phyloP scores from a whole-genome alignment of 2,888 invertebrate genomes.

The Corythucha ciliata region DNA sequence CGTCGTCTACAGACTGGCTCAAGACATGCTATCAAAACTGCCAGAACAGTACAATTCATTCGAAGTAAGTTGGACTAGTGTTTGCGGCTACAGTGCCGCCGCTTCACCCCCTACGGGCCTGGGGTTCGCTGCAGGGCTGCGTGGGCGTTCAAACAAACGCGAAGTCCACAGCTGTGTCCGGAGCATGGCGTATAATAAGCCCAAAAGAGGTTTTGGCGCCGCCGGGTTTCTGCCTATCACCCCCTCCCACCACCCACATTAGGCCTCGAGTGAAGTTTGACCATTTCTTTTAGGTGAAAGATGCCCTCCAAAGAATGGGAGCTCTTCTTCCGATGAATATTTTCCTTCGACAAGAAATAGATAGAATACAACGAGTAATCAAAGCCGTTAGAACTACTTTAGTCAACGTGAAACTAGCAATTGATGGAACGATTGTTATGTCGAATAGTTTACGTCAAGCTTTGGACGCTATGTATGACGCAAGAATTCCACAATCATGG shows the following conservation, averaged over 20 bases:
- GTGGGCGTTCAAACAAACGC: too few relatives aligned
- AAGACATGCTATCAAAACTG: constrained; percentile 82
- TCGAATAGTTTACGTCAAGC: constrained; percentile 79
- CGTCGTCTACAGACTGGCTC: constrained; percentile 81
- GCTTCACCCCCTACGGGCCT: too few relatives aligned
- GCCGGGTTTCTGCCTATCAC: too few relatives aligned
- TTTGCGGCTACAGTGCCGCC: too few relatives aligned
- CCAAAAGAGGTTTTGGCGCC: too few relatives aligned
- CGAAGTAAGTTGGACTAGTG: constrained; percentile 59
- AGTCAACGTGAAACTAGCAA: constrained; percentile 82
- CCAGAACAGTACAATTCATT: constrained; percentile 80
- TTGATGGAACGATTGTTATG: constrained; percentile 96
- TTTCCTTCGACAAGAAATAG: constrained; percentile 66
- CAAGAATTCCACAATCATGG: constrained; percentile 86
- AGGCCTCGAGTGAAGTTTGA: too few relatives aligned
- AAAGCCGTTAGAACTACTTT: constrained; percentile 59
- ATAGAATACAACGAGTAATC: constrained; percentile 80
- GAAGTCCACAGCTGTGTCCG: too few relatives aligned
- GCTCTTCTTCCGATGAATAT: constrained; percentile 91
- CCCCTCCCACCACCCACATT: too few relatives aligned
- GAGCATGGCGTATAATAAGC: too few relatives aligned
- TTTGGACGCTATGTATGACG: constrained; percentile 93
- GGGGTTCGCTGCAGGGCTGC: too few relatives aligned
- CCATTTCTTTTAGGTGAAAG: constrained; percentile 52
- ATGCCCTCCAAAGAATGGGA: constrained; percentile 83